Evolutionary conservation across 2,797 vertebrate genomes (phyloP).

Genomic region (Anas bernieri): DNA sequence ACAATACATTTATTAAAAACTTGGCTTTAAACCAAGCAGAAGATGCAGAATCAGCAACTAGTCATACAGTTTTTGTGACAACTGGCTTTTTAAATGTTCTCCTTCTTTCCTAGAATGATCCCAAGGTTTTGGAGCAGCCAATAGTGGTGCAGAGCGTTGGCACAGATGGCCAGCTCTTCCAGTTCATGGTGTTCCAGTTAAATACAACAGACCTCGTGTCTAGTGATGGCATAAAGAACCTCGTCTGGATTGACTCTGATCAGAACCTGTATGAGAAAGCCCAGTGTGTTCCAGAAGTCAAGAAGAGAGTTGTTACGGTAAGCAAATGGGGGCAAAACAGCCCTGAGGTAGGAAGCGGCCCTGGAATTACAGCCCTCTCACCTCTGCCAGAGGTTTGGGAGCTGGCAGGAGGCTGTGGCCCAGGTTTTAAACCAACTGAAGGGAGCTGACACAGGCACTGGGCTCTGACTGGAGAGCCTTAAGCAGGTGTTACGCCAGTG

Average conservation of each 20-base stretch:
- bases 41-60: slow-evolving; percentile 61
- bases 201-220: slow-evolving; percentile 90
- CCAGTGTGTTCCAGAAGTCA: slow-evolving; percentile 83
- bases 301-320: slow-evolving; percentile 86
- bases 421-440: neutral
- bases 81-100: neutral
- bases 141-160: slow-evolving; percentile 89
- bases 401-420: neutral
- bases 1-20: slow-evolving; percentile 62
- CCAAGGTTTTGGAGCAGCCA: slow-evolving; percentile 83
- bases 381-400: neutral
- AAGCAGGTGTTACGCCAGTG: neutral
- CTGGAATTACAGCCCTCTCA: neutral
- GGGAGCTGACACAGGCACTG: neutral
- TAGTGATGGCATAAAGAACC: slow-evolving; percentile 88
- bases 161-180: slow-evolving; percentile 90
- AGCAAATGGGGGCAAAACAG: neutral
- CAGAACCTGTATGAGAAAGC: slow-evolving; percentile 87
- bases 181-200: slow-evolving; percentile 92
- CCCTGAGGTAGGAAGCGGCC: neutral
- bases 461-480: neutral
- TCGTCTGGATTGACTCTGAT: slow-evolving; percentile 90
- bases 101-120: slow-evolving; percentile 72
- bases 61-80: neutral
- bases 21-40: slow-evolving; percentile 43